Conservation (phyloP, 1,140 invertebrate genomes). For the Bombus vancouverensis region DNA sequence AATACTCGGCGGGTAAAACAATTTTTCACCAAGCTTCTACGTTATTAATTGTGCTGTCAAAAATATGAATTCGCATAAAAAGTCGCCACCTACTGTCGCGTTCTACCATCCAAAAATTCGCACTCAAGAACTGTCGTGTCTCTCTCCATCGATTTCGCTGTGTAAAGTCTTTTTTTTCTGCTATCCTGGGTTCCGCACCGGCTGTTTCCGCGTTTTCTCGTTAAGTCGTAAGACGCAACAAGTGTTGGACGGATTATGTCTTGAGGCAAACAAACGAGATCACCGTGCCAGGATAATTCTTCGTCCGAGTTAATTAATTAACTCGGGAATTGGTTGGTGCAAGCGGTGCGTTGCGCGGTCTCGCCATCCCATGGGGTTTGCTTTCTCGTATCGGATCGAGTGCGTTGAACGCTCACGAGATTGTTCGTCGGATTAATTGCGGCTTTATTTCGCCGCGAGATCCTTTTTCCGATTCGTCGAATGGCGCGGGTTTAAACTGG, state of each 20-base stretch:
- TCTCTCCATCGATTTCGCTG: no score
- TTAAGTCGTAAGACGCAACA: slow-evolving; percentile 69
- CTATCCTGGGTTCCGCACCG: background rate
- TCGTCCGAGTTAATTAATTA: slow-evolving; percentile 29
- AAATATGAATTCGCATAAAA: no score
- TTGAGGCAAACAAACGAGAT: slow-evolving; percentile 68
- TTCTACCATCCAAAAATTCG: no score
- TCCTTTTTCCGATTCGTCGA: background rate
- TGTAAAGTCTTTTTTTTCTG: background rate
- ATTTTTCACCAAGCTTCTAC: no score
- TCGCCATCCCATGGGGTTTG: background rate
- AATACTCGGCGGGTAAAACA: no score
- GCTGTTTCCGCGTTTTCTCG: slow-evolving; percentile 49
- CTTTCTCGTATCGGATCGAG: background rate
- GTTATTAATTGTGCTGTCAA: no score
- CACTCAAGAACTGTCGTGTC: no score
- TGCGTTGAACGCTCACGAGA: background rate
- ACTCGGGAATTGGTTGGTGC: background rate
- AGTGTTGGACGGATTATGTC: slow-evolving; percentile 72
- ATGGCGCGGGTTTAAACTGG: background rate
- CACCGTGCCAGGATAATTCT: slow-evolving; percentile 51
- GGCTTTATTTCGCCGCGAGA: background rate
- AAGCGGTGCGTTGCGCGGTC: no score
- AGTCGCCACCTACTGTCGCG: no score
- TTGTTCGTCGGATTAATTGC: slow-evolving; percentile 2